Conservation (phyloP, 2,113 vertebrate genomes). For the Eublepharis macularius region DNA sequence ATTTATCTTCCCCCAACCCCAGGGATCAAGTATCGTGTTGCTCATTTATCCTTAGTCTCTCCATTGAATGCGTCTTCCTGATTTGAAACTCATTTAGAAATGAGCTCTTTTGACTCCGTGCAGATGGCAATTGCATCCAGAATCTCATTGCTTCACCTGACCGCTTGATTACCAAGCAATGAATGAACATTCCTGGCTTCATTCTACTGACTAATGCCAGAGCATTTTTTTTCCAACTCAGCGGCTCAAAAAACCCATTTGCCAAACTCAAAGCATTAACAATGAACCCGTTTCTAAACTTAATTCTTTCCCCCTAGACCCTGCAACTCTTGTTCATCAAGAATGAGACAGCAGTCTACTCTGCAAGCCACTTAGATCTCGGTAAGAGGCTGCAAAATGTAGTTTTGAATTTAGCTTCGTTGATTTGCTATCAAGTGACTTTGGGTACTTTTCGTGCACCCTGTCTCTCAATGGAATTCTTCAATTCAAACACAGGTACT, state of each 20-base stretch:
- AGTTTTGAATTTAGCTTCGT: not conserved
- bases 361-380: not conserved
- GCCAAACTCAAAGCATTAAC: accelerated
- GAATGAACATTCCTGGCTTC: not conserved
- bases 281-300: not conserved
- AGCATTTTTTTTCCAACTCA: not conserved
- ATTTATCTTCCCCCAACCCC: not conserved
- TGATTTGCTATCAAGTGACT: not conserved
- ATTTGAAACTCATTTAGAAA: not conserved
- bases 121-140: not conserved
- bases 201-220: not conserved
- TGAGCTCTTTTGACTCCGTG: not conserved
- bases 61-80: not conserved
- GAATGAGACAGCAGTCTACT: not conserved
- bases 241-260: not conserved
- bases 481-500: not conserved
- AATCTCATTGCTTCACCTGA: not conserved
- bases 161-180: not conserved
- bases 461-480: not conserved
- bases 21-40: not conserved
- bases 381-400: not conserved
- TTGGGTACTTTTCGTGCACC: not conserved
- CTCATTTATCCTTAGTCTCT: not conserved
- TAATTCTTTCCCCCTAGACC: not conserved
- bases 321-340: not conserved